Base-by-base conservation (phyloP, 2,797 vertebrate species). In the Crocidura indochinensis region DNA sequence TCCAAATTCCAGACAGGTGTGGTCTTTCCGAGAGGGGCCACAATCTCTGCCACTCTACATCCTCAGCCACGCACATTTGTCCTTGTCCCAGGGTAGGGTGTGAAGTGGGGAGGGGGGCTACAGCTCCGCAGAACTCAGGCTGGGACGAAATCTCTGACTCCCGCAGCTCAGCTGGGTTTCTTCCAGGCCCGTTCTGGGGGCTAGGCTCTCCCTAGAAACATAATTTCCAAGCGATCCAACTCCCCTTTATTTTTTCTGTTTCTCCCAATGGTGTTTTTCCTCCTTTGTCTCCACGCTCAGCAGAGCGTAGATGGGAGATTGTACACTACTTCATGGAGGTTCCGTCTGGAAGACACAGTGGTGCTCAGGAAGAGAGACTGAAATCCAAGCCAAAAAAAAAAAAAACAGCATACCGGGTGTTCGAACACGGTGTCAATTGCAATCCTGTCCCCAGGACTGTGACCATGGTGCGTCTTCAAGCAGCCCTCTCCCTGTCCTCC, bases 341-440 rank as follows among this genome's bases (percentile, higher is more conserved):
- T 60, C 80, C 19, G 6, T 29, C 69, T 77, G 47, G 46, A 88
- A 85, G 73, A 82, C 85, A 91, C 74, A 79, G 20, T 0, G 22
- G 19, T 78, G 73, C 31, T 56, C 24, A 29, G 60, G 31, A 78
- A 71, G 24, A 0, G 53, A 15, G 29, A 38, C 53, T 19, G 49
- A 0, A 2, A 9, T 12, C 8, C 75, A 51, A 75, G 26, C 68
- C 87, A 38, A 38, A 38, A 38, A 38, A 38, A 38, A 38, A 56
- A 56, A 56, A 56, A 19, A 56, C 11, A 56, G 19, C 11, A 56
- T 6, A 11, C 51, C 51, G 12, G 51, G 51, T 38, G 51, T 15
- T 15, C 51, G 51, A 51, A 11, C 51, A 15, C 51, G 2, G 51
- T 51, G 51, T 15, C 51, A 15, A 4, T 51, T 12, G 51, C 51